Evolutionary conservation across 1,140 invertebrate species (phyloP).

Genomic region (Neodiprion lecontei): DNA sequence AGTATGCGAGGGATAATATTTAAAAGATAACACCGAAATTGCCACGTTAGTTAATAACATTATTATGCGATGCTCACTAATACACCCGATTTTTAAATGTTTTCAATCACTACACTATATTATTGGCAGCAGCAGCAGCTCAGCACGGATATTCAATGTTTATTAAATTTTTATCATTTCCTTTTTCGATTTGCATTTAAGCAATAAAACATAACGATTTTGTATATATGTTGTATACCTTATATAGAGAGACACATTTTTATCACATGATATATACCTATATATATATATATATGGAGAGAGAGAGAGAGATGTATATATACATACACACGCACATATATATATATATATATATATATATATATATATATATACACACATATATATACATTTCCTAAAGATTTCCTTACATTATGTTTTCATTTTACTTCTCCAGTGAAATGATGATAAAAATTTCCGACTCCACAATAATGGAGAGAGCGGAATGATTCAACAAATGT

Average conservation of each 20-base stretch:
- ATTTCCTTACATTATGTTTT: neutral
- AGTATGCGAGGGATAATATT: slow-evolving; percentile 13
- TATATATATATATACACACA: slow-evolving; percentile 15
- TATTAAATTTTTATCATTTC: slow-evolving; percentile 17
- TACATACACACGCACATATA: slow-evolving; percentile 9
- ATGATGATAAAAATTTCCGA: neutral
- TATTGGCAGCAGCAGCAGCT: slow-evolving; percentile 31
- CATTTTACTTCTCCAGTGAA: neutral
- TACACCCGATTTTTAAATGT: neutral
- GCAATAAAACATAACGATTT: slow-evolving; percentile 24
- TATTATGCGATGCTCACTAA: neutral
- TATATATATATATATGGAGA: neutral
- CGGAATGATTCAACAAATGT: neutral
- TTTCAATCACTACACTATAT: slow-evolving; percentile 28
- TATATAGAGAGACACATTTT: neutral
- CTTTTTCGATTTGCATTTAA: slow-evolving; percentile 12
- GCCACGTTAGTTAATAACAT: slow-evolving; percentile 2
- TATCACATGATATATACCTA: neutral
- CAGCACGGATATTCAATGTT: slow-evolving; percentile 26
- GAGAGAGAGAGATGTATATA: neutral
- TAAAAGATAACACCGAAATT: neutral
- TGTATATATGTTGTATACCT: slow-evolving; percentile 12
- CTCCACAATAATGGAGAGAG: neutral
- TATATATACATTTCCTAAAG: slow-evolving; percentile 20
- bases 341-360: slow-evolving; percentile 18